phyloP scores from a whole-genome alignment of 64 coral and sea anemone genomes.

The Trachythela sp. region DNA sequence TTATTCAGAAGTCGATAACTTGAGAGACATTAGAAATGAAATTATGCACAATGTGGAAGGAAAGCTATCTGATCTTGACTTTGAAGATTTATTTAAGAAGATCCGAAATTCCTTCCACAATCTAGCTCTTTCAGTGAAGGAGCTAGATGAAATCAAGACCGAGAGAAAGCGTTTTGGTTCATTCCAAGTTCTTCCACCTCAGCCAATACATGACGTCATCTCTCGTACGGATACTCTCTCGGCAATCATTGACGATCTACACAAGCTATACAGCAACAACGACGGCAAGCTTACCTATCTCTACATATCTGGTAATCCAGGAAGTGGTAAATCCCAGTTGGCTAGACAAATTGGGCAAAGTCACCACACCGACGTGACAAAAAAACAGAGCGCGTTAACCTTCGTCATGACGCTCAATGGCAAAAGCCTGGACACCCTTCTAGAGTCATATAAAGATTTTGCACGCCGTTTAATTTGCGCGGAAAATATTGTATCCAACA shows the following conservation, averaged over 20 bases:
- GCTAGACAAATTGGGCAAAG: conserved; percentile 26
- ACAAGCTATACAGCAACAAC: not conserved
- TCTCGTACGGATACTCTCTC: not conserved
- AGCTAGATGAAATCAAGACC: not conserved
- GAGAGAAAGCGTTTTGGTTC: conserved; percentile 13
- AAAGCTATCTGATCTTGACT: not conserved
- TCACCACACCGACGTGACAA: not conserved
- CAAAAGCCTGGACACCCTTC: conserved; percentile 28
- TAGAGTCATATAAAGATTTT: conserved; percentile 42
- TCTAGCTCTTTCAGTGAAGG: not conserved
- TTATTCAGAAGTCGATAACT: not conserved
- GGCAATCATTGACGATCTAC: not conserved
- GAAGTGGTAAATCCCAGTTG: no score
- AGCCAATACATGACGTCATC: conserved; percentile 18
- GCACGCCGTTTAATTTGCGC: conserved; percentile 31
- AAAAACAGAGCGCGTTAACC: not conserved
- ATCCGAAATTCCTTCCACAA: not conserved
- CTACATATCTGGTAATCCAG: conserved; percentile 45
- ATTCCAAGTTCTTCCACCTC: conserved; percentile 26
- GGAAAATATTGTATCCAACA: conserved; percentile 33
- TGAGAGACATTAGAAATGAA: conserved; percentile 25
- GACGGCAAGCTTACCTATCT: not conserved
- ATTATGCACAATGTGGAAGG: not conserved
- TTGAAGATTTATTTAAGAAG: not conserved
- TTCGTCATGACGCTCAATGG: conserved; percentile 62